phyloP scores from a whole-genome alignment of 2,113 vertebrate species.

The Patagioenas fasciata region DNA sequence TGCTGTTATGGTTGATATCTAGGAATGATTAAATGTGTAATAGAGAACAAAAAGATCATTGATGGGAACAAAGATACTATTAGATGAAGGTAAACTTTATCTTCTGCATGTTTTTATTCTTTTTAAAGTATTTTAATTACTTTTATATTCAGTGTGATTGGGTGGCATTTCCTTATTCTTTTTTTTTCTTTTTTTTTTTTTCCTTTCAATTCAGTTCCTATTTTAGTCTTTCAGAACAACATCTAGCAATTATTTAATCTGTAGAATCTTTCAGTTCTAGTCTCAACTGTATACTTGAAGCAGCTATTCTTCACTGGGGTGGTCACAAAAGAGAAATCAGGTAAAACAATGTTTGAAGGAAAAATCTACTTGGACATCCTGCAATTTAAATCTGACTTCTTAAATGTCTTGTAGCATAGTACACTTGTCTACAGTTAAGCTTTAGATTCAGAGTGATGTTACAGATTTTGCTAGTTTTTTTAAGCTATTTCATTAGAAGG shows the following conservation, averaged over 20 bases:
- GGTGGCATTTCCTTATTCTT: neutral
- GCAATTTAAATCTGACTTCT: constrained; percentile 53
- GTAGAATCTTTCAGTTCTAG: constrained; percentile 40
- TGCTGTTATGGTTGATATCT: constrained; percentile 58
- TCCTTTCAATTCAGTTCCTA: neutral
- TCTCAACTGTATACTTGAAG: constrained; percentile 49
- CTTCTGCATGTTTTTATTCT: constrained; percentile 45
- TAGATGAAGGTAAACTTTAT: constrained; percentile 64
- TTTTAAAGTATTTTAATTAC: constrained; percentile 64
- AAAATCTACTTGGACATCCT: constrained; percentile 54
- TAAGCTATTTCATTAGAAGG: neutral
- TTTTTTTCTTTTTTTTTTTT: neutral
- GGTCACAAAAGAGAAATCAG: constrained; percentile 54
- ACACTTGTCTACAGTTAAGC: neutral
- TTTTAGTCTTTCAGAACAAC: constrained; percentile 56
- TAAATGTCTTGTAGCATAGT: constrained; percentile 24
- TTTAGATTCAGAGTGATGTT: constrained; percentile 35
- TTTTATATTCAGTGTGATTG: constrained; percentile 52
- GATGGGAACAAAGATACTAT: constrained; percentile 61
- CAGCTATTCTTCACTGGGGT: constrained; percentile 34
- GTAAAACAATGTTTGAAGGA: constrained; percentile 47
- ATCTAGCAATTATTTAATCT: constrained; percentile 42
- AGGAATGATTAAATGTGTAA: constrained; percentile 66
- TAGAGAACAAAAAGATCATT: constrained; percentile 67
- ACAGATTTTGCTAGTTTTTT: constrained; percentile 7